Base-by-base conservation (phyloP, 1,140 invertebrate genomes). In the Zaprionus capensis region DNA sequence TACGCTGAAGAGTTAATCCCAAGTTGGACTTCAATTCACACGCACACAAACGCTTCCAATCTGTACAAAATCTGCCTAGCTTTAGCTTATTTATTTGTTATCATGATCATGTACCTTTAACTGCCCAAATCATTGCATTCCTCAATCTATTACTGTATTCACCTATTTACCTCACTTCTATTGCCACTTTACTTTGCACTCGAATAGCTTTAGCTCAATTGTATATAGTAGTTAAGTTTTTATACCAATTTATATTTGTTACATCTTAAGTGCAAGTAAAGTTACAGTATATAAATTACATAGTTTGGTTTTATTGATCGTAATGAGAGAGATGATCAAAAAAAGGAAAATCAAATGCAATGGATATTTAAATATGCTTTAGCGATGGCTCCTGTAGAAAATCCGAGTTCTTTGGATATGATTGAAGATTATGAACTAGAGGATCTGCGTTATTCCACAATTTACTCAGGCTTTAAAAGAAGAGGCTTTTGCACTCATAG, bases 181-280 rank as follows among this genome's bases (percentile, higher is more conserved):
- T 51, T 51, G 0, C 12, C 46, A 51, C 9, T 14, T 28, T 28
- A 51, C 28, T 49, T 28, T 12, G 26, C 36, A 56, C 38, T 55
- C 71, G 64, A 73, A 73, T 68, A 24, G 31, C 56, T 53, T 68
- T 59, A 67, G 57, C 44, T 17, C 22, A 59, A 68, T 57, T 74
- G 71, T 74, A 70, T 49, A 70, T 74, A 70, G 17, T 56, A 74
- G 51, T 57, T 63, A 70, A 55, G 57, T 74, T 73, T 61, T 28
- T 41, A 49, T 26, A 57, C 62, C 62, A 58, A 57, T 44, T 71
- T 71, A 49, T 66, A 31, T 41, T 22, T 62, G 57, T 46, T 69
- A 28, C 46, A 11, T 46, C 15, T 5, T 28, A 20, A 31, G 56
- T 34, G 53, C 24, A 44, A 68, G 51, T 62, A 61, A 73, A 20